These are phyloP conservation scores for Eupithecia pulchellata DNA, from an alignment of 2,888 invertebrate species.

Conservation along the genomic window DNA sequence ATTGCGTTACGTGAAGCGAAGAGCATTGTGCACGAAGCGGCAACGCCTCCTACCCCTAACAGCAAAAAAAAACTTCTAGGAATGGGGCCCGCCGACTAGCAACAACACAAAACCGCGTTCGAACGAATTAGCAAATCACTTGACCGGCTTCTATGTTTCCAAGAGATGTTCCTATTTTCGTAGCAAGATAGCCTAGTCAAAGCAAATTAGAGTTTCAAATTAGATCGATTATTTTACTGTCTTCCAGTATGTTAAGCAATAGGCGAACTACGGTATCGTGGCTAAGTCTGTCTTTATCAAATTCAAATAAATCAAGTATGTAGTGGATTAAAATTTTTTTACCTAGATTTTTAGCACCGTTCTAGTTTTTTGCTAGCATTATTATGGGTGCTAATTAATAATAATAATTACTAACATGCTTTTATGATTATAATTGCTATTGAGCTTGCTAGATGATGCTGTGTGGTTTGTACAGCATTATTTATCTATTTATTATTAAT, in stretches of 20 bases:
- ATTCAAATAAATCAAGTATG: slow-evolving; percentile 43
- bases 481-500: slow-evolving; percentile 50
- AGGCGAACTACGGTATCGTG: slow-evolving; percentile 53
- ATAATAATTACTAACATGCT: slow-evolving; percentile 41
- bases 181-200: slow-evolving; percentile 33
- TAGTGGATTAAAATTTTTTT: slow-evolving; percentile 48
- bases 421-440: slow-evolving; percentile 36
- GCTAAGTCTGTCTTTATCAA: slow-evolving; percentile 50
- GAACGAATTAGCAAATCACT: slow-evolving; percentile 24
- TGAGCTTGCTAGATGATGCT: too few relatives aligned
- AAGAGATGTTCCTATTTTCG: slow-evolving; percentile 47
- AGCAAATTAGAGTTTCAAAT: slow-evolving; percentile 37
- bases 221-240: slow-evolving; percentile 67
- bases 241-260: slow-evolving; percentile 77
- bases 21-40: slow-evolving; percentile 46
- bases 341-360: slow-evolving; percentile 56
- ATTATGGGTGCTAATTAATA: slow-evolving; percentile 72
- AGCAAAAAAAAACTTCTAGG: slow-evolving; percentile 43
- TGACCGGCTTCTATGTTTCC: slow-evolving; percentile 32
- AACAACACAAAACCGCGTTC: slow-evolving; percentile 17
- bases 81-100: slow-evolving; percentile 34
- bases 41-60: slow-evolving; percentile 54
- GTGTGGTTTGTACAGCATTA: too few relatives aligned
- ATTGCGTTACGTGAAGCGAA: slow-evolving; percentile 32
- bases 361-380: slow-evolving; percentile 72